Conservation (phyloP, 2,113 vertebrate species). For the Chrysemys picta region DNA sequence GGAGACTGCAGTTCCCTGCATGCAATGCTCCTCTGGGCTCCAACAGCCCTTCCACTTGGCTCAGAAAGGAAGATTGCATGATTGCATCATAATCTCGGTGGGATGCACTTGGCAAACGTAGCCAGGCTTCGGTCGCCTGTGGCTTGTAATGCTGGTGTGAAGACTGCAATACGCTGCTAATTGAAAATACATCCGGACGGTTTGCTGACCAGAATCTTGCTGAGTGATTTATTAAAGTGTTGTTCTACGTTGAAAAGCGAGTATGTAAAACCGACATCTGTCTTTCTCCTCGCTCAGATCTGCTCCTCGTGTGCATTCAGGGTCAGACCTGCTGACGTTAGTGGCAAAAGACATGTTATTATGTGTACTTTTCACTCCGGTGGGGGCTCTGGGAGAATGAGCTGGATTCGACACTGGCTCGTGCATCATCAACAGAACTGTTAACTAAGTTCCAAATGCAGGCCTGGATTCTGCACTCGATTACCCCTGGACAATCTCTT, state of each 20-base stretch:
- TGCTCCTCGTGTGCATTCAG: background rate
- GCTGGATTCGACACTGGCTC: background rate
- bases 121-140: background rate
- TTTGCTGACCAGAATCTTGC: background rate
- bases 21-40: background rate
- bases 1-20: background rate
- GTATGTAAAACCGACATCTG: background rate
- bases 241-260: background rate
- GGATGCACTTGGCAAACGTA: background rate
- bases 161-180: background rate
- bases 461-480: background rate
- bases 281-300: background rate
- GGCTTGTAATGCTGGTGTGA: background rate
- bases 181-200: background rate
- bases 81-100: background rate
- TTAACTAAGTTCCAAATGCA: background rate
- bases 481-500: background rate
- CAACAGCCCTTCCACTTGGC: too few relatives aligned
- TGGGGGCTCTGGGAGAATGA: background rate
- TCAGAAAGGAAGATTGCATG: background rate
- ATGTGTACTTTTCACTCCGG: background rate
- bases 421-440: background rate
- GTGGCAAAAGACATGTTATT: background rate
- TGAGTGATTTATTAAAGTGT: background rate
- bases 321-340: background rate